phyloP scores from a whole-genome alignment of 2,888 invertebrate species.

The Acrocyrtus sp. region DNA sequence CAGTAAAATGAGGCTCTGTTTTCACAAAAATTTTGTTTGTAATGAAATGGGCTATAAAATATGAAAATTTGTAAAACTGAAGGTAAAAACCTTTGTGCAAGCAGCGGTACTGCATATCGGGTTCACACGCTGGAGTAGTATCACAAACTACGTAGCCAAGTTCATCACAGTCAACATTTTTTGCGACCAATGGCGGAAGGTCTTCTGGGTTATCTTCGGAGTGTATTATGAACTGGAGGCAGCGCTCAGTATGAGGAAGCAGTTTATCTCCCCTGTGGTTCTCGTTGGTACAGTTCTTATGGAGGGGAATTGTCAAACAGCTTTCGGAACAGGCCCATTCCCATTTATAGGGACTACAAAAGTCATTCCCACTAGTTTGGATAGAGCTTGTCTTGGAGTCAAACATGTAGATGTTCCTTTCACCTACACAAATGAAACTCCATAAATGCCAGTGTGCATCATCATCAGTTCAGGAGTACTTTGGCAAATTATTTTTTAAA shows the following conservation, averaged over 20 bases:
- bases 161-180: constrained; percentile 13
- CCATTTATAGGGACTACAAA: constrained; percentile 3
- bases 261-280: background rate
- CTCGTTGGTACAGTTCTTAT: background rate
- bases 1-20: background rate
- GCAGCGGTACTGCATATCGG: constrained; percentile 6
- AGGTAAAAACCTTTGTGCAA: constrained; percentile 21
- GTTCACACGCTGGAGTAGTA: background rate
- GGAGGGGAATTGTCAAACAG: background rate
- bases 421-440: too few species aligned
- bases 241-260: background rate
- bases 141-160: constrained; percentile 15
- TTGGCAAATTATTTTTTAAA: background rate
- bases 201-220: background rate
- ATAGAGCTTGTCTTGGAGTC: background rate
- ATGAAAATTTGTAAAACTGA: too few species aligned
- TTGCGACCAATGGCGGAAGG: background rate
- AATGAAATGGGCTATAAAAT: too few species aligned
- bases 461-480: background rate
- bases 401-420: too few species aligned
- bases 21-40: too few species aligned
- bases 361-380: constrained; percentile 16
- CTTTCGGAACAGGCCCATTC: constrained; percentile 8
- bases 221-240: constrained; percentile 8
- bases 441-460: too few species aligned